A percentile compares a stretch with the other conserved stretches of the same genome.
These are phyloP conservation scores for Anseranas semipalmata DNA, from an alignment of 2,113 vertebrate species.

Conservation along the genomic window DNA sequence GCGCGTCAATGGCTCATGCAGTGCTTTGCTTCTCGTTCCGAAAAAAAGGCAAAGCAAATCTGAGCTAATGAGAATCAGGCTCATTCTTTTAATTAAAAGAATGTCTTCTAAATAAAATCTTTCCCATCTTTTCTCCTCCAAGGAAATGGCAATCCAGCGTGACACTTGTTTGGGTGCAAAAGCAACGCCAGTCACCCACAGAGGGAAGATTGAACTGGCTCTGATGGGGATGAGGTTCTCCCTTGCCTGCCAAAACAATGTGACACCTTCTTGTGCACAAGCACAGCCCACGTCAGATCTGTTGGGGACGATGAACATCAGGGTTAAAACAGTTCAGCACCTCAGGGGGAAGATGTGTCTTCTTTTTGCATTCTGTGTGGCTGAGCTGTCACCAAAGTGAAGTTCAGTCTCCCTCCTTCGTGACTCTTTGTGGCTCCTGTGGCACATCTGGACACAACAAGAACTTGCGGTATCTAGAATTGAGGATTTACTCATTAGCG, in stretches of 20 bases:
- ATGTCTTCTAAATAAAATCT: neutral
- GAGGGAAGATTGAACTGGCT: neutral
- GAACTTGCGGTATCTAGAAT: neutral
- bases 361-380: neutral
- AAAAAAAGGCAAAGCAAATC: neutral
- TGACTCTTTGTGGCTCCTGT: neutral
- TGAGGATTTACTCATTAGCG: neutral
- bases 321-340: neutral
- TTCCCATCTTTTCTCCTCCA: neutral
- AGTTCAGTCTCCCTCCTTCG: neutral
- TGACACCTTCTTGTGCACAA: neutral
- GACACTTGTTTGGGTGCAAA: neutral
- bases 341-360: neutral
- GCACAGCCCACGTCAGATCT: neutral
- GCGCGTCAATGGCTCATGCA: neutral
- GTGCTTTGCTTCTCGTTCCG: neutral
- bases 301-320: neutral
- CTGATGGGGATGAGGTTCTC: neutral
- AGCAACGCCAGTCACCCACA: neutral
- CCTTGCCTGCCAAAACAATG: neutral
- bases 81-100: neutral
- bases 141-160: neutral
- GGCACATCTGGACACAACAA: neutral
- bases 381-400: neutral
- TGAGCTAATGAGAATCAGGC: neutral